Evolutionary conservation across 53 echinoderm and acorn worm species (phyloP), one percentile per base, ranked within the genome.

Genomic region (Holothuria scabra): DNA sequence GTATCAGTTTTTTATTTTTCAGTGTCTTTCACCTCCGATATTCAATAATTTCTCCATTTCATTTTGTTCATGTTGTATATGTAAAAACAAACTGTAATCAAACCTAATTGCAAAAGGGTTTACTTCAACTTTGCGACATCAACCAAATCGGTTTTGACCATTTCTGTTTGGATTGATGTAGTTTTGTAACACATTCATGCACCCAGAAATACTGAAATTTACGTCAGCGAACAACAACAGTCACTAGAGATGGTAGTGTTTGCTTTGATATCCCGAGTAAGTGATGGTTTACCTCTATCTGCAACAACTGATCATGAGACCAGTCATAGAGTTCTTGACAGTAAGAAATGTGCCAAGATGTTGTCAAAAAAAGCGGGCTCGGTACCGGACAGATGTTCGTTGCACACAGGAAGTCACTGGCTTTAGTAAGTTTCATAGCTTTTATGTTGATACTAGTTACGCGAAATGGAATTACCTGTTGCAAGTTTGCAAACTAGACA

Each of bases 261-360:
- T 94, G 97, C 97, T 35, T 92, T 97, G 84, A 92, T 97, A 76
- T 66, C 94, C 18, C 88, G 97, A 41, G 86, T 90, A 2, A 88
- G 74, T 63, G 97, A 97, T 67, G 97, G 97, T 10, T 79, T 97
- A 2, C 94, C 97, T 8, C 74, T 97, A 30, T 92, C 97, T 21
- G 97, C 97, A 16, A 93, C 97, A 56, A 97, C 97, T 2, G 97
- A 97, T 84, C 97, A 93, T 56, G 97, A 97, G 37, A 90, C 93
- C 2, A 97, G 87, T 62, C 67, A 86, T 46, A 78, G 80, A 25
- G 88, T 97, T 2, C 80, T 93, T 13, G 90, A 90, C 25, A 97
- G 97, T 70, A 94, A 93, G 85, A 93, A 93, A 63, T 97, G 88
- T 56, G 97, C 93, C 65, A 97, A 94, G 84, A 88, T 93, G 13